Percentiles rank a stretch among this genome's conserved stretches.
Conservation (phyloP, 1,140 invertebrate genomes). For the Drosophila burlai region DNA sequence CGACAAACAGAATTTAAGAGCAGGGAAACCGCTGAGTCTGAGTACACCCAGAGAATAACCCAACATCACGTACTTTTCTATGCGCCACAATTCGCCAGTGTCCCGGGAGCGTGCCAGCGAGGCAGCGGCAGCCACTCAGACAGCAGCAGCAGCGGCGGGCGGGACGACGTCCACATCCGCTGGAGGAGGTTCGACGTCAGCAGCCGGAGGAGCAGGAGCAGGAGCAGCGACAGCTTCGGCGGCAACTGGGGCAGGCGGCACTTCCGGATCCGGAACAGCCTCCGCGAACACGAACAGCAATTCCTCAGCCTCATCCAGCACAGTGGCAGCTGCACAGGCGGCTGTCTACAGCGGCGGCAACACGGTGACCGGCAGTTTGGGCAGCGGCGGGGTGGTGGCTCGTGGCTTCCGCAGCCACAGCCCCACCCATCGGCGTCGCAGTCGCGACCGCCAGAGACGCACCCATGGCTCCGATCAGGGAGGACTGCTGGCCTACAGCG, state of each 20-base stretch:
- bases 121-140: constrained; percentile 50
- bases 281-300: constrained; percentile 65
- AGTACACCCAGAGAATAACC: constrained; percentile 41
- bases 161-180: constrained; percentile 26
- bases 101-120: constrained; percentile 78
- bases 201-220: constrained; percentile 7
- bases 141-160: constrained; percentile 49
- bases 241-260: constrained; percentile 17
- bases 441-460: constrained; percentile 79
- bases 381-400: constrained; percentile 69
- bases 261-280: constrained; percentile 40
- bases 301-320: constrained; percentile 77
- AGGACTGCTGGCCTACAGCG: constrained; percentile 78
- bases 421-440: constrained; percentile 78
- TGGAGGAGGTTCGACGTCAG: constrained; percentile 16
- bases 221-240: constrained; percentile 29
- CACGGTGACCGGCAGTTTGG: constrained; percentile 77
- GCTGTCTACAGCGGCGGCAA: constrained; percentile 81
- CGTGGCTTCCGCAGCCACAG: constrained; percentile 84
- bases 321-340: constrained; percentile 80
- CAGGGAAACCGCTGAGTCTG: constrained; percentile 16
- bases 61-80: constrained; percentile 61
- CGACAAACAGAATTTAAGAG: constrained; percentile 33
- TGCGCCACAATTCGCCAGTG: constrained; percentile 81
- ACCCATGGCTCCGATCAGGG: constrained; percentile 82